Base-by-base conservation (phyloP, 1,140 invertebrate species). In the Apolygus lucorum region DNA sequence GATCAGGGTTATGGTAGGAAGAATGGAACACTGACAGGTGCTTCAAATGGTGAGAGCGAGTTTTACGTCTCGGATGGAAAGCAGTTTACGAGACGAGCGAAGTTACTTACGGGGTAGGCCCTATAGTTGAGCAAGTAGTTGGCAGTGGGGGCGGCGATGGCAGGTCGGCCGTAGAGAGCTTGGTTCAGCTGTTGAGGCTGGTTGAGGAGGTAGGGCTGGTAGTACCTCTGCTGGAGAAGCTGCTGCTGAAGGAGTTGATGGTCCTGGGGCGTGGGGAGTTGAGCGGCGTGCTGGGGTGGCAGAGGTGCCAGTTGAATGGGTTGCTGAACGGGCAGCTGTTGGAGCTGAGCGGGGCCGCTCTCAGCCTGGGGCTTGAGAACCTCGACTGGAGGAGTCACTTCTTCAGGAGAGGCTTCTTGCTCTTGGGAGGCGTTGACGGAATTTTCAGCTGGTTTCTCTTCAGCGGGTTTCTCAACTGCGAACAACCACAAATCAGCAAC, bases 31-130 rank as follows among this genome's bases (percentile, higher is more conserved):
- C n/a, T n/a, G n/a, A n/a, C n/a, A n/a, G n/a, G n/a, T n/a, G n/a
- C n/a, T n/a, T n/a, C n/a, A n/a, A n/a, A n/a, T n/a, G n/a, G n/a
- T n/a, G n/a, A n/a, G n/a, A n/a, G n/a, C n/a, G n/a, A n/a, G n/a
- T n/a, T n/a, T n/a, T n/a, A n/a, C n/a, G n/a, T n/a, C n/a, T n/a
- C n/a, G n/a, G n/a, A n/a, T n/a, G n/a, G n/a, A n/a, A n/a, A n/a
- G n/a, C n/a, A n/a, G n/a, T n/a, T n/a, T n/a, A n/a, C n/a, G n/a
- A n/a, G n/a, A n/a, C n/a, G n/a, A n/a, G n/a, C n/a, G n/a, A n/a
- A n/a, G n/a, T n/a, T 59, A 59, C 54, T 59, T 59, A 59, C 54
- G 22, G 54, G 54, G 54, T 59, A 59, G 8, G 54, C 54, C 22
- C 54, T 59, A 24, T 59, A 59, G 54, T 59, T 59, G 54, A 17